phyloP scores from a whole-genome alignment of 2,888 invertebrate genomes.

The Petrolisthes manimaculis region DNA sequence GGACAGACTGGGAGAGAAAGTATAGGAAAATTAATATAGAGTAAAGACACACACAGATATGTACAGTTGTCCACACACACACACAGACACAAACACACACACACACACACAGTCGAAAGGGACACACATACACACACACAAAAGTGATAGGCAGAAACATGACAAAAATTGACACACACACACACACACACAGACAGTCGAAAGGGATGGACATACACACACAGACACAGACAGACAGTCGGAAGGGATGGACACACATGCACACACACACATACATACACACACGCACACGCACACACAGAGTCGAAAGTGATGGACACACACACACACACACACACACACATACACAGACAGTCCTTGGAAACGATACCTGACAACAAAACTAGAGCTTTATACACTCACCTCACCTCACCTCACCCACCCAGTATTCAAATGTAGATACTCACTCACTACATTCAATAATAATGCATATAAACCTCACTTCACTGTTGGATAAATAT shows the following conservation, averaged over 20 bases:
- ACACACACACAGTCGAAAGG: neutral
- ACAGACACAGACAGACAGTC: neutral
- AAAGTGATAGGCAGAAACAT: neutral
- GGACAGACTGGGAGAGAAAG: no score
- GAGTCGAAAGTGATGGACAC: neutral
- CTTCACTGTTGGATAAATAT: no score
- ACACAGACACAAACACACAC: neutral
- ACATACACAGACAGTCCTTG: neutral
- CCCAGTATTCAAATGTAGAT: no score
- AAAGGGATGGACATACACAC: neutral
- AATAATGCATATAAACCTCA: no score
- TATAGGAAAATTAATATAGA: no score
- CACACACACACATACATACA: neutral
- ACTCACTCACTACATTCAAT: no score
- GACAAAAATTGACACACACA: neutral
- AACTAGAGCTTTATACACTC: no score
- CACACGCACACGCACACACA: neutral
- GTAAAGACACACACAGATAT: neutral
- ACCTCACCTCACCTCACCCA: no score
- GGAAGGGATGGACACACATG: neutral
- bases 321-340: neutral
- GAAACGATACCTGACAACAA: no score
- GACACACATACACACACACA: slow-evolving; percentile 14
- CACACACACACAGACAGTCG: slow-evolving; percentile 11
- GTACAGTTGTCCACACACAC: neutral